Percentiles rank a stretch among this genome's conserved stretches.
phyloP scores from a whole-genome alignment of 2,797 vertebrate species.

The Schizothorax lantsangensis region DNA sequence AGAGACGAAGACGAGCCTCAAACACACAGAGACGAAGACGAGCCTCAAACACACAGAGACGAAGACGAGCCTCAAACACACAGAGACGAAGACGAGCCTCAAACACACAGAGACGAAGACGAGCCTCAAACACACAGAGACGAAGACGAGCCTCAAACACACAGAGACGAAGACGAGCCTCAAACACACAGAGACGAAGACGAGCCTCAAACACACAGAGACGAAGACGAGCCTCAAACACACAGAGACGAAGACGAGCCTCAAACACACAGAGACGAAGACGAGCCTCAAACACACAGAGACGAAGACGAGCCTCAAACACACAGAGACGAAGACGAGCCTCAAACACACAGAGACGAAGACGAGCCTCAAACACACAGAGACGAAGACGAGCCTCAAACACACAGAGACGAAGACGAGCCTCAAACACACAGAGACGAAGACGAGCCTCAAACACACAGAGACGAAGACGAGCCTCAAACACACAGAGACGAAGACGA shows the following conservation, averaged over 20 bases:
- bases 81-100: neutral
- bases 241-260: neutral
- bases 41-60: too few species aligned
- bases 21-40: neutral
- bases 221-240: neutral
- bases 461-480: neutral
- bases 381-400: neutral
- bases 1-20: neutral
- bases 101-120: neutral
- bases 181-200: neutral
- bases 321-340: neutral
- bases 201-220: too few species aligned
- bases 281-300: too few species aligned
- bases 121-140: too few species aligned
- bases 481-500: neutral
- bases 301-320: neutral
- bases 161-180: neutral
- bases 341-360: neutral
- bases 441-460: too few species aligned
- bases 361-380: too few species aligned
- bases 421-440: neutral
- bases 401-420: neutral
- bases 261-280: neutral
- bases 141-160: neutral
- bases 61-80: neutral